These are phyloP conservation scores for Pentalonia nigronervosa DNA, from an alignment of 1,140 invertebrate genomes.

Conservation along the genomic window DNA sequence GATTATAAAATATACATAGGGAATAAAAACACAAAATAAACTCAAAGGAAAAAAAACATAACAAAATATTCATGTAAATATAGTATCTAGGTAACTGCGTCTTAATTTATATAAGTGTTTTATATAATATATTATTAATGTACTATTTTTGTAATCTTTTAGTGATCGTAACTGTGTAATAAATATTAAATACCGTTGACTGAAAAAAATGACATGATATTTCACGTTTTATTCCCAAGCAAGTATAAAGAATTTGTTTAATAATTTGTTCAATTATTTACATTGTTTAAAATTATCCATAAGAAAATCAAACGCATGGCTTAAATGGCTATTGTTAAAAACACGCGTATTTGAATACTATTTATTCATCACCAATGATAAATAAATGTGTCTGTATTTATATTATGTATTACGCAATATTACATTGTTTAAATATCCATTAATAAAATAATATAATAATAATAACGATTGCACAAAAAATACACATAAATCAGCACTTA, in stretches of 20 bases:
- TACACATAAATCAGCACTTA: neutral
- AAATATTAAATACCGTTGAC: neutral
- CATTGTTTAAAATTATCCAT: neutral
- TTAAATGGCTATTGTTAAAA: neutral
- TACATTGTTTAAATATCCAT: neutral
- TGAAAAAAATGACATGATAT: neutral
- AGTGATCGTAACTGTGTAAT: neutral
- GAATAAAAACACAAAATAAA: neutral
- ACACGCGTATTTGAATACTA: neutral
- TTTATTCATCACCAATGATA: neutral
- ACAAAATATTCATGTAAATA: neutral
- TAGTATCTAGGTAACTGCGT: neutral
- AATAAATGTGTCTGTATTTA: neutral
- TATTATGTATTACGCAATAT: neutral
- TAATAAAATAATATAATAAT: neutral
- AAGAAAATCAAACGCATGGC: neutral
- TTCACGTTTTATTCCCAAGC: neutral
- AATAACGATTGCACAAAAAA: neutral
- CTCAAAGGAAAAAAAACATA: neutral
- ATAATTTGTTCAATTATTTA: neutral
- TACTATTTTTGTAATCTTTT: neutral
- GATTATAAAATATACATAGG: neutral
- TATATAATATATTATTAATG: neutral
- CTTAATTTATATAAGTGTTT: neutral
- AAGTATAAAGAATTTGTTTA: neutral